Evolutionary conservation across 2,888 invertebrate species (phyloP).

Genomic region (Smittia aterrima): DNA sequence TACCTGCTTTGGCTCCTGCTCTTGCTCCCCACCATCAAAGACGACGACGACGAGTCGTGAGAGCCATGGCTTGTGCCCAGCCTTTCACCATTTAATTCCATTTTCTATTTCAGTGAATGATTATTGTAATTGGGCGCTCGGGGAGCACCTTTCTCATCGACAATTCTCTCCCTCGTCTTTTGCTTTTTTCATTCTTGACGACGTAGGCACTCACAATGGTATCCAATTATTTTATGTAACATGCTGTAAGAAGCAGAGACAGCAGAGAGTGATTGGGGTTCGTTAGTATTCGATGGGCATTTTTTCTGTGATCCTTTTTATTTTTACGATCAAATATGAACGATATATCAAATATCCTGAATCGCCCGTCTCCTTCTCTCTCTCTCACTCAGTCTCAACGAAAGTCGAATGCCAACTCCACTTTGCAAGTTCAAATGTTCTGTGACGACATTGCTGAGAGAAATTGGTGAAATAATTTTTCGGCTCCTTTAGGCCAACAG

Average conservation of each 20-base stretch:
- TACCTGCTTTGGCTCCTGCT: too few relatives aligned
- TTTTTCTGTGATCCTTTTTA: constrained; percentile 20
- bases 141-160: not conserved
- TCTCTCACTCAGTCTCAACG: too few relatives aligned
- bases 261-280: not conserved
- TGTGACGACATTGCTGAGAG: not conserved
- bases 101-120: constrained; percentile 28
- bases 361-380: too few relatives aligned
- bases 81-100: constrained; percentile 31
- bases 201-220: constrained; percentile 14
- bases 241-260: not conserved
- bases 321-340: constrained; percentile 35
- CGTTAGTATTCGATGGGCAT: constrained; percentile 30
- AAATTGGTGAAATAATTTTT: not conserved
- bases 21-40: too few relatives aligned
- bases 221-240: constrained; percentile 28
- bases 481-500: not conserved
- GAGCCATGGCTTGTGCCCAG: not conserved
- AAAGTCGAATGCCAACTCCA: too few relatives aligned
- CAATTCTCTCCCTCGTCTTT: not conserved
- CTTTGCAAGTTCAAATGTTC: too few relatives aligned
- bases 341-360: constrained; percentile 28
- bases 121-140: constrained; percentile 34
- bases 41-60: too few relatives aligned
- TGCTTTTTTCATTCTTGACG: not conserved